Percentiles rank a stretch among this genome's conserved stretches.
Evolutionary conservation across 2,113 vertebrate species (phyloP).

Genomic region (Galeopterus variegatus): DNA sequence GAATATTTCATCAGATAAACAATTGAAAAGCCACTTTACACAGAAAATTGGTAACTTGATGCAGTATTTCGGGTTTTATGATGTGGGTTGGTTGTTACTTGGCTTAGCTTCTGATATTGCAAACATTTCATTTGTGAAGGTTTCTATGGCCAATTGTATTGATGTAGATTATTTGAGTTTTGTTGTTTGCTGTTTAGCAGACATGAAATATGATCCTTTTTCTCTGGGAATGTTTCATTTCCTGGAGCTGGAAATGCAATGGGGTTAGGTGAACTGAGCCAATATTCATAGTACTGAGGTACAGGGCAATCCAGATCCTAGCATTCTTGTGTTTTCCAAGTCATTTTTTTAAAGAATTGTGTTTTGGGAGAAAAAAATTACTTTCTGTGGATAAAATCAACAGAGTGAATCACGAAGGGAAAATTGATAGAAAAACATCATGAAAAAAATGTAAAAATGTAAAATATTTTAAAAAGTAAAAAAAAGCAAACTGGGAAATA

Average conservation of each 20-base stretch:
- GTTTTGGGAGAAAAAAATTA: neutral
- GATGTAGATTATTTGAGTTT: slow-evolving; percentile 53
- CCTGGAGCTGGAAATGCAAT: slow-evolving; percentile 9
- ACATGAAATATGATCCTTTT: slow-evolving; percentile 61
- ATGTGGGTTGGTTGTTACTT: slow-evolving; percentile 59
- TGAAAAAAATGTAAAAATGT: slow-evolving; percentile 27
- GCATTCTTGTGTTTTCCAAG: neutral
- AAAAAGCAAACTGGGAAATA: neutral
- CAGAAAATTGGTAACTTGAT: slow-evolving; percentile 59
- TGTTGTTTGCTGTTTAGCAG: slow-evolving; percentile 60
- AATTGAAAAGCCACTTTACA: slow-evolving; percentile 59
- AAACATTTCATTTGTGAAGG: slow-evolving; percentile 48
- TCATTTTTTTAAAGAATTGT: neutral
- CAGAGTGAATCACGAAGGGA: neutral
- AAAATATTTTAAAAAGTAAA: neutral
- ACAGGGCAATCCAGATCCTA: neutral
- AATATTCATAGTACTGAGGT: neutral
- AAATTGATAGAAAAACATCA: slow-evolving; percentile 23
- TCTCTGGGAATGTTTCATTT: slow-evolving; percentile 66
- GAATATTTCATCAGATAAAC: slow-evolving; percentile 67
- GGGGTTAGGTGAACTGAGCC: neutral
- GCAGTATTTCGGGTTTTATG: slow-evolving; percentile 37
- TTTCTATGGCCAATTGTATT: slow-evolving; percentile 66
- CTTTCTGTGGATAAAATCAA: slow-evolving; percentile 55
- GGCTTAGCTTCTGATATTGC: slow-evolving; percentile 60